Percentiles rank a stretch among this genome's conserved stretches.
Conservation (phyloP, 2,797 vertebrate species). For the Mus caroli region DNA sequence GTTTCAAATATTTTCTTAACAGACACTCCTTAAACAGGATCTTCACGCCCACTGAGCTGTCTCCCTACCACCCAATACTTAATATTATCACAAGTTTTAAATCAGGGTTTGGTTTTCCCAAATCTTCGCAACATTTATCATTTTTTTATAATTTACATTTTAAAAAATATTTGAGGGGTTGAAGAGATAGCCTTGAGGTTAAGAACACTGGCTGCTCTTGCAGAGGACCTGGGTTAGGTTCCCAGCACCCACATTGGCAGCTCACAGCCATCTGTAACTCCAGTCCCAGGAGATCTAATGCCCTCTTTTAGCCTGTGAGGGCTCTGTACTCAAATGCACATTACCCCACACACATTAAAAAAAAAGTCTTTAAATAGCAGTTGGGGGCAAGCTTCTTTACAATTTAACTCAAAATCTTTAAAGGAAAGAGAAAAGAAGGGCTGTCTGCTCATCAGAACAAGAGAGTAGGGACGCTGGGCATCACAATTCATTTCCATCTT, state of each 20-base stretch:
- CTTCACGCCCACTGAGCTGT: background rate
- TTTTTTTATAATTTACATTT: background rate
- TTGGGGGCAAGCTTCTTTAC: background rate
- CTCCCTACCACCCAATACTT: background rate
- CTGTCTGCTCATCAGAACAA: background rate
- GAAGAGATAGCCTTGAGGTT: background rate
- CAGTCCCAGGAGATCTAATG: background rate
- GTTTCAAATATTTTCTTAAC: background rate
- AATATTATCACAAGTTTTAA: background rate
- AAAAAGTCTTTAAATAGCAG: background rate
- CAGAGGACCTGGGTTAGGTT: background rate
- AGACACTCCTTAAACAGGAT: too few relatives aligned
- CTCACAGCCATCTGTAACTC: background rate
- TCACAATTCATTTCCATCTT: background rate
- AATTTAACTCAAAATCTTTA: background rate
- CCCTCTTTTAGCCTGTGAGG: background rate
- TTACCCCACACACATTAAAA: background rate
- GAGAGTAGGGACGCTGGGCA: too few relatives aligned
- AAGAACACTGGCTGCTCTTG: background rate
- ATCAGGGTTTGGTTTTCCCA: background rate
- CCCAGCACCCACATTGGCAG: background rate
- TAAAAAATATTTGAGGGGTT: background rate
- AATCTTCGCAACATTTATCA: background rate
- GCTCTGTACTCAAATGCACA: background rate
- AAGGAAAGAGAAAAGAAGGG: background rate